Percentiles rank a stretch among this genome's conserved stretches.
Evolutionary conservation across 2,797 vertebrate species (phyloP).

Genomic region (Ateles fusciceps): DNA sequence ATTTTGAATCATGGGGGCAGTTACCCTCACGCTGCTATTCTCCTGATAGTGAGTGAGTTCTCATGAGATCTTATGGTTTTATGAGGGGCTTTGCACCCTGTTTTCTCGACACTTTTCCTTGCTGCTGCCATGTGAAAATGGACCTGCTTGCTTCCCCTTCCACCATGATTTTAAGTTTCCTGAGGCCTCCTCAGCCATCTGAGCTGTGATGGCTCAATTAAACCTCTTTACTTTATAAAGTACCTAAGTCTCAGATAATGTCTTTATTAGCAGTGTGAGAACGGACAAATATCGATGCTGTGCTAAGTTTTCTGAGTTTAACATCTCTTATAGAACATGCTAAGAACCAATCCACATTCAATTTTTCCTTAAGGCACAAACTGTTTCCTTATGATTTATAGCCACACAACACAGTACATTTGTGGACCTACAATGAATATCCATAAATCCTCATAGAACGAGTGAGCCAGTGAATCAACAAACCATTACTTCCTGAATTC

Average conservation of each 20-base stretch:
- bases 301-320: background rate
- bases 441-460: background rate
- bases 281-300: background rate
- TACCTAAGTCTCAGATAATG: background rate
- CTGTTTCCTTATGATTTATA: background rate
- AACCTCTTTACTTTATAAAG: background rate
- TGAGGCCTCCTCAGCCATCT: background rate
- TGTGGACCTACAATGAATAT: too few species aligned
- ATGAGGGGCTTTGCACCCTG: background rate
- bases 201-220: background rate
- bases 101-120: background rate
- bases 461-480: background rate
- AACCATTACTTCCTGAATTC: background rate
- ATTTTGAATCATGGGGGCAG: background rate
- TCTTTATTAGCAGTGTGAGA: background rate
- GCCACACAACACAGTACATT: rapidly evolving
- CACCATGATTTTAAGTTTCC: background rate
- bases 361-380: too few species aligned
- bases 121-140: background rate
- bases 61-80: background rate
- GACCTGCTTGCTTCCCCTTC: background rate
- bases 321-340: background rate
- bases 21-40: background rate
- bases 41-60: background rate
- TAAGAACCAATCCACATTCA: background rate